These are phyloP conservation scores for Tanaodytes sp. DNA, from an alignment of 2,888 invertebrate species.

Conservation along the genomic window DNA sequence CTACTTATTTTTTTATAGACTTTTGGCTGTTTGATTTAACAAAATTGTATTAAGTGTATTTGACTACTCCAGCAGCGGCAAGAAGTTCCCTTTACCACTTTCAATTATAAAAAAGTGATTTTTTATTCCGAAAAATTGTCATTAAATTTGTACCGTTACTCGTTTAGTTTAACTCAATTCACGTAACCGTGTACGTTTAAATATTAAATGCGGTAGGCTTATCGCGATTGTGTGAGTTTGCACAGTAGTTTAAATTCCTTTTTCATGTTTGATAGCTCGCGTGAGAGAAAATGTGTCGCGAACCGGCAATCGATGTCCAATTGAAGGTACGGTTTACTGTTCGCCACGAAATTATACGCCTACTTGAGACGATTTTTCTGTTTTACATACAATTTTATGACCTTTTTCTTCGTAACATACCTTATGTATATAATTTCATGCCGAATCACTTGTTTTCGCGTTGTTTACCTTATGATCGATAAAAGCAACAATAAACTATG, in stretches of 20 bases:
- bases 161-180: constrained; percentile 6
- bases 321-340: constrained; percentile 11
- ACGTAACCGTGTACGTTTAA: constrained; percentile 15
- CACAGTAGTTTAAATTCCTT: constrained; percentile 29
- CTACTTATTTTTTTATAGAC: too few species aligned
- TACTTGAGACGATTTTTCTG: neutral
- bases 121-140: too few species aligned
- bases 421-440: too few species aligned
- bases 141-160: too few species aligned
- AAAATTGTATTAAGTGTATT: too few species aligned
- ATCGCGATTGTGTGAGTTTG: constrained; percentile 16
- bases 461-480: too few species aligned
- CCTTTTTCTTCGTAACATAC: neutral
- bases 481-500: too few species aligned
- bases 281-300: constrained; percentile 42
- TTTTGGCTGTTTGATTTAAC: too few species aligned
- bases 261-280: constrained; percentile 33
- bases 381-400: constrained; percentile 1
- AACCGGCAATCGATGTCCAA: constrained; percentile 39
- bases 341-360: neutral
- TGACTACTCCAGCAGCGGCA: too few species aligned
- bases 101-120: too few species aligned
- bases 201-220: constrained; percentile 27
- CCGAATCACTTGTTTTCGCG: too few species aligned
- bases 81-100: too few species aligned